Evolutionary conservation across 2,888 invertebrate species (phyloP), one percentile per base, ranked within the genome.

Genomic region (Nomada goodeniana): DNA sequence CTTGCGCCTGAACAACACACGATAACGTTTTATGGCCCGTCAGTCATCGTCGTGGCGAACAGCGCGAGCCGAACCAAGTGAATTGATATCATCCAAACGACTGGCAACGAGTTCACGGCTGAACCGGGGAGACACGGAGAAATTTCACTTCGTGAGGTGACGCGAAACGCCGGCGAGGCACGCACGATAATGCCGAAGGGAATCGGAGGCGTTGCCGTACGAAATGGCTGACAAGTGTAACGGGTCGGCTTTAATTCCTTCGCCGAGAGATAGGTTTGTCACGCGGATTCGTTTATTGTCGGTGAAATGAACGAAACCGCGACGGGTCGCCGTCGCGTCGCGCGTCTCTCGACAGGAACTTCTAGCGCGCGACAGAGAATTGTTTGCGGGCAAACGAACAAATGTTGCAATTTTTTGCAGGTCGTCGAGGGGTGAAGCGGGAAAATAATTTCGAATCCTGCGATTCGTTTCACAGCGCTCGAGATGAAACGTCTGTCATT

Each of bases 21-120:
- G 93, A 93, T 93, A 93, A 92, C 88, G 85, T 91, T 92, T 93
- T 93, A 93, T 88, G 90, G 85, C 91, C 90, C 89, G 92, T 92
- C 92, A 91, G 88, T 92, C 92, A 92, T 90, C 87, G 79, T 63
- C 80, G 78, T 85, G 84, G 83, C 85, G 82, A 82, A 76, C 78
- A 82, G 75, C 78, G 77, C 81, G 78, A 73, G 79, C 76, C 81
- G 79, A 82, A 72, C 73, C 81, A 13, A 69, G 67, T 74, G 80
- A 84, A 83, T 82, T 83, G 81, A 84, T 85, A 84, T 84, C 82
- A 55, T 72, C 79, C 59, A 74, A 47, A 55, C 72, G 29, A 65
- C 52, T 63, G 77, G 63, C 68, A 78, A 78, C 77, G 74, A 79
- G 76, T 78, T 80, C 84, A 74, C 68, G 52, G 71, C 23, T 55